A percentile compares a stretch with the other conserved stretches of the same genome.
Conservation (phyloP, 2,113 vertebrate species). For the Saguinus midas region DNA sequence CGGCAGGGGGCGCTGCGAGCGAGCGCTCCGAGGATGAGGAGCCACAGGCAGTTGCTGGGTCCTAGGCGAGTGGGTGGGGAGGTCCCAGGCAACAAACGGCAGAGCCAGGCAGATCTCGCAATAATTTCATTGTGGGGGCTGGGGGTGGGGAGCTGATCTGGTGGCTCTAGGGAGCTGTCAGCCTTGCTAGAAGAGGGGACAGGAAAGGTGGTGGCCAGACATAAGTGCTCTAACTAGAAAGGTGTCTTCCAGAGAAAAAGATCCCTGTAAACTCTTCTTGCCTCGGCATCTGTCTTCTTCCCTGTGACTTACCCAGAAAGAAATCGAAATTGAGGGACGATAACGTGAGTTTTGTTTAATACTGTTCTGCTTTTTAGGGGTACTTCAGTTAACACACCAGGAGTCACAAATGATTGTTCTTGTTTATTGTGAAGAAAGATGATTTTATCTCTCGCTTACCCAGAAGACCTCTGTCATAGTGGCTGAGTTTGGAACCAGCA, state of each 20-base stretch:
- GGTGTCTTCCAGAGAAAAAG: background rate
- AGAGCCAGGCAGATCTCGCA: background rate
- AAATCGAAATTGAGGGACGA: background rate
- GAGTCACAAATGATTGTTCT: background rate
- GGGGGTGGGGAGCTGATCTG: background rate
- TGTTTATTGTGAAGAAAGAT: background rate
- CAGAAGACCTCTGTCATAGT: background rate
- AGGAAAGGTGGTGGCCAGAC: background rate
- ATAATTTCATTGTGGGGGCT: background rate
- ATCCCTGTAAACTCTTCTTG: background rate
- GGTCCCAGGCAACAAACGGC: background rate
- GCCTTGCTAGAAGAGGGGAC: background rate
- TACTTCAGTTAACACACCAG: background rate
- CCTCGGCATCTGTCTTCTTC: background rate
- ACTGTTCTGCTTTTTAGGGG: background rate
- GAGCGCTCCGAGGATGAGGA: conserved; percentile 2
- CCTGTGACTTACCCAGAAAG: background rate
- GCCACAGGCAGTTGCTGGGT: background rate
- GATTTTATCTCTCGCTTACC: background rate
- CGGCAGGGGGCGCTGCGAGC: conserved; percentile 81
- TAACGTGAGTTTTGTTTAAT: background rate
- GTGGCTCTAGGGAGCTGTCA: background rate
- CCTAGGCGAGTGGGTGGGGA: background rate
- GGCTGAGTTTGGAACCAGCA: background rate
- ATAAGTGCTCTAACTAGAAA: background rate